Evolutionary conservation across 2,797 vertebrate genomes (phyloP).

Genomic region (Darevskia nairensis): DNA sequence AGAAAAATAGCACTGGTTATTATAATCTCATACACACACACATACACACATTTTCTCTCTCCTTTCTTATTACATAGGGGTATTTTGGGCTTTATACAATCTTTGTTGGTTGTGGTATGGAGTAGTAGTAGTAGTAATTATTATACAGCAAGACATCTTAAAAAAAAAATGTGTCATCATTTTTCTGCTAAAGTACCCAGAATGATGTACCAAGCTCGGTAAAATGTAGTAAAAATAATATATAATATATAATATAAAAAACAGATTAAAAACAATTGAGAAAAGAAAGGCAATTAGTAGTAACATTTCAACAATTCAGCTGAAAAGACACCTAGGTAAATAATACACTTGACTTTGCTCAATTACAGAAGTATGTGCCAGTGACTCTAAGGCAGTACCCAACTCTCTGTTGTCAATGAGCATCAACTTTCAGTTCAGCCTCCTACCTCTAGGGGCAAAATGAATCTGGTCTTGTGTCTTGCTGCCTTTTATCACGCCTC

Average conservation of each 20-base stretch:
- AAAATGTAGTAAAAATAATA: not conserved
- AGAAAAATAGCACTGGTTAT: no score
- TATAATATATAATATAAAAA: not conserved
- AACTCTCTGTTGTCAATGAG: not conserved
- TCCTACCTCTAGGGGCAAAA: not conserved
- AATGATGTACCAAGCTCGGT: not conserved
- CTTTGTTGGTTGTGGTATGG: no score
- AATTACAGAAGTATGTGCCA: not conserved
- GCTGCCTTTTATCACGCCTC: not conserved
- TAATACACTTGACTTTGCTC: not conserved
- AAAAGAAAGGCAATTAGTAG: not conserved
- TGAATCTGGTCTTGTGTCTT: not conserved
- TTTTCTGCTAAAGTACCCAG: not conserved
- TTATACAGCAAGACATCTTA: no score
- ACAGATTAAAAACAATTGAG: not conserved
- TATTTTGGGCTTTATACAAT: no score
- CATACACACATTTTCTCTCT: no score
- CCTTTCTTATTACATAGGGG: no score
- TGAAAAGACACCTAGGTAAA: not conserved
- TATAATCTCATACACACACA: no score
- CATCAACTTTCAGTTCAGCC: not conserved
- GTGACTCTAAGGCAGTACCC: not conserved
- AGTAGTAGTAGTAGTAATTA: no score
- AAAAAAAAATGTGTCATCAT: not conserved
- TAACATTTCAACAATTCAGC: not conserved